Evolutionary conservation across 1,140 invertebrate species (phyloP).

Genomic region (Patella vulgata): DNA sequence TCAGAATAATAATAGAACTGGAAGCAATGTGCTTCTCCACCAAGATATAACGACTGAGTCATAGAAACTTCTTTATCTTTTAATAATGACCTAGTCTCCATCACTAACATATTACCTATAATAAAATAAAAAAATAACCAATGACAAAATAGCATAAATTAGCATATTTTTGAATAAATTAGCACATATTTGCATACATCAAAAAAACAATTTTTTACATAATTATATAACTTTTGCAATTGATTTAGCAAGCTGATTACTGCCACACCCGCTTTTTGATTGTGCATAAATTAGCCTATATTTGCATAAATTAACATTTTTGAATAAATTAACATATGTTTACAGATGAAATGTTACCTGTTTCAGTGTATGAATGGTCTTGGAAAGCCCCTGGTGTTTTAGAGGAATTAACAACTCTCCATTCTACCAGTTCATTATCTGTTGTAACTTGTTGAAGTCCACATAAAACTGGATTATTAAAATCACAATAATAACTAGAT

Average conservation of each 20-base stretch:
- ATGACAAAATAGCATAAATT: too few relatives aligned
- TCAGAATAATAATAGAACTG: slow-evolving; percentile 29
- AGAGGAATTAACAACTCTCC: slow-evolving; percentile 31
- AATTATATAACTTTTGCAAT: too few relatives aligned
- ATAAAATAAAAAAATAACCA: slow-evolving; percentile 5
- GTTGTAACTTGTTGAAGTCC: slow-evolving; percentile 35
- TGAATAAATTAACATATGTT: too few relatives aligned
- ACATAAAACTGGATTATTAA: slow-evolving; percentile 43
- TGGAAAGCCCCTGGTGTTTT: background rate
- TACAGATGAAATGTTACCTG: slow-evolving; percentile 16
- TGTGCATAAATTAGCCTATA: too few relatives aligned
- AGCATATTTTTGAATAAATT: too few relatives aligned
- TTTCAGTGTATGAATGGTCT: slow-evolving; percentile 21
- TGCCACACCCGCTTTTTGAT: too few relatives aligned
- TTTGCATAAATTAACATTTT: too few relatives aligned
- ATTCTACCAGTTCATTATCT: slow-evolving; percentile 32
- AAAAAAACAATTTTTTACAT: too few relatives aligned
- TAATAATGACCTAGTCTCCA: slow-evolving; percentile 22
- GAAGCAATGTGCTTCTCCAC: slow-evolving; percentile 27
- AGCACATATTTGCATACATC: too few relatives aligned
- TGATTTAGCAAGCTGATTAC: too few relatives aligned
- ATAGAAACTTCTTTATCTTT: slow-evolving; percentile 25
- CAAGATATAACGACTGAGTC: slow-evolving; percentile 25
- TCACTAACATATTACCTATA: slow-evolving; percentile 33
- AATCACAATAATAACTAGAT: slow-evolving; percentile 34